Evolutionary conservation across 2,888 invertebrate genomes (phyloP).

Genomic region (Monopis laevigella): DNA sequence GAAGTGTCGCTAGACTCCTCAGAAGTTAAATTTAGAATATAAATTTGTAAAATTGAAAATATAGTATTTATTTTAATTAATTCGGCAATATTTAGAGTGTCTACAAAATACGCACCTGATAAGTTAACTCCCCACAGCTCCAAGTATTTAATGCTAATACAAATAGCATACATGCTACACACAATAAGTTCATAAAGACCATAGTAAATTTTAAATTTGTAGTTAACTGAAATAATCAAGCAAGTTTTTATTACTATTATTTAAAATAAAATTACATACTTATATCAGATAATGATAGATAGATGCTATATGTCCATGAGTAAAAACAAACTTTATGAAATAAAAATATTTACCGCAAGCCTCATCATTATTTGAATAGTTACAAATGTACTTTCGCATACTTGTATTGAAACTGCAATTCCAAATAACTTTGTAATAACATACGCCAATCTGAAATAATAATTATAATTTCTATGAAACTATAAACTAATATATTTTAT

Average conservation of each 20-base stretch:
- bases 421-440: conserved; percentile 1
- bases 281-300: too few relatives aligned
- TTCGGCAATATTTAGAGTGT: too few relatives aligned
- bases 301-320: too few relatives aligned
- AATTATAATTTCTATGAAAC: too few relatives aligned
- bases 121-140: conserved; percentile 14
- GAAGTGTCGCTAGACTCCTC: too few relatives aligned
- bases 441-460: not conserved
- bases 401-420: conserved; percentile 1
- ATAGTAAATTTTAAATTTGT: not conserved
- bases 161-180: not conserved
- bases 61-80: too few relatives aligned
- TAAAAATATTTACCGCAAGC: not conserved
- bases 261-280: too few relatives aligned
- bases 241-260: too few relatives aligned
- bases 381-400: conserved; percentile 1
- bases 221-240: conserved; percentile 5
- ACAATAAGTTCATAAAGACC: conserved; percentile 1
- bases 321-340: too few relatives aligned
- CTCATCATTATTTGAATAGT: conserved; percentile 4
- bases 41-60: too few relatives aligned
- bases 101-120: conserved; percentile 8
- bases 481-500: too few relatives aligned
- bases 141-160: conserved; percentile 10
- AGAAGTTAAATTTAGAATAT: too few relatives aligned